Conservation (phyloP, 92 coral and sea anemone species). For the Porites evermanni region DNA sequence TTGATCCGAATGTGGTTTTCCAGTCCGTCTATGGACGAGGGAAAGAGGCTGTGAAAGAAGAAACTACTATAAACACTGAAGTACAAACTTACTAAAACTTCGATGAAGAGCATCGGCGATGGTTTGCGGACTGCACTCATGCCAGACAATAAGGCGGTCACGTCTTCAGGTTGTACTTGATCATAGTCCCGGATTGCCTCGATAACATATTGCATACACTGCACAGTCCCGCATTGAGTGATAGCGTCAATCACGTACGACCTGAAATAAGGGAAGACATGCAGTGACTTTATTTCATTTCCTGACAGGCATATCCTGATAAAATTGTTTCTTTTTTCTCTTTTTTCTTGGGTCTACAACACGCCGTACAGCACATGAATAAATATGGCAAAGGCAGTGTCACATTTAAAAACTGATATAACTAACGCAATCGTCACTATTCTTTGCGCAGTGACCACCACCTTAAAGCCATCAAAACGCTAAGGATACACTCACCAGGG, state of each 20-base stretch:
- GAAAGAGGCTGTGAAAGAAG: not conserved
- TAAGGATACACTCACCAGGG: too few species aligned
- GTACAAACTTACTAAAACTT: constrained; percentile 41
- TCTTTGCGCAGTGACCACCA: too few species aligned
- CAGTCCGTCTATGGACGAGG: not conserved
- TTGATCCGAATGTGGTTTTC: too few species aligned
- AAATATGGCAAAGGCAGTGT: too few species aligned
- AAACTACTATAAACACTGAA: not conserved
- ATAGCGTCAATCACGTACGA: constrained; percentile 67
- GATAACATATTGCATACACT: constrained; percentile 45
- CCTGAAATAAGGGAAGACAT: constrained; percentile 26
- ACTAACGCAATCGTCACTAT: too few species aligned
- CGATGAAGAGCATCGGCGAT: constrained; percentile 32
- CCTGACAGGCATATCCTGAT: too few species aligned
- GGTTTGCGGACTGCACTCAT: constrained; percentile 54
- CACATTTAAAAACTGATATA: too few species aligned
- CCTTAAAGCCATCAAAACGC: too few species aligned
- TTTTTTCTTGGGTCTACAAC: too few species aligned
- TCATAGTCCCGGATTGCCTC: constrained; percentile 39
- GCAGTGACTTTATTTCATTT: too few species aligned
- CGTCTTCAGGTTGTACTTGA: constrained; percentile 35
- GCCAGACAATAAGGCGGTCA: constrained; percentile 50
- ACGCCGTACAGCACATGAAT: too few species aligned
- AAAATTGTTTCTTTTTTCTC: too few species aligned
- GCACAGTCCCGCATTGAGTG: constrained; percentile 70